Conservation (phyloP, 2,113 vertebrate species). For the Oostethus manadensis region DNA sequence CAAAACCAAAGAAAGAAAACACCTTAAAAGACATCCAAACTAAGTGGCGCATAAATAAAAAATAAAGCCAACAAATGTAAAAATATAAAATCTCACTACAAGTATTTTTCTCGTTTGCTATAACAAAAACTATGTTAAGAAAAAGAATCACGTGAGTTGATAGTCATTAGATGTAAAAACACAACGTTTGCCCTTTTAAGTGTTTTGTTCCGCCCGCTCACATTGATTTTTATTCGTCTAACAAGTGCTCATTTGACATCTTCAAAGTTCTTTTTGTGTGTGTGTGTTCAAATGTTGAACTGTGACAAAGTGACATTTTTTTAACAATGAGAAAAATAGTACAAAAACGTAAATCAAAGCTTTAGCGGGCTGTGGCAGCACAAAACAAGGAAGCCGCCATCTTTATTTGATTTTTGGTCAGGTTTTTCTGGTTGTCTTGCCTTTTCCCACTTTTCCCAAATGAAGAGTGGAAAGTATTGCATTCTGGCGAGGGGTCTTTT, state of each 20-base stretch:
- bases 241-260: constrained; percentile 43
- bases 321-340: not conserved
- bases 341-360: constrained; percentile 23
- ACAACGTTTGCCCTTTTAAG: constrained; percentile 72
- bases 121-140: constrained; percentile 78
- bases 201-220: constrained; percentile 51
- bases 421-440: constrained; percentile 48
- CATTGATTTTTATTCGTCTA: constrained; percentile 47
- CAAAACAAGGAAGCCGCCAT: constrained; percentile 31
- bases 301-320: not conserved
- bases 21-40: constrained; percentile 83
- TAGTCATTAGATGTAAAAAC: constrained; percentile 74
- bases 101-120: constrained; percentile 76
- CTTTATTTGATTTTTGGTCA: constrained; percentile 67
- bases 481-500: constrained; percentile 61
- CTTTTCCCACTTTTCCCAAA: constrained; percentile 58
- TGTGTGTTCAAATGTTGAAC: constrained; percentile 23
- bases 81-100: constrained; percentile 95
- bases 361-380: constrained; percentile 29
- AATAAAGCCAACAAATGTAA: constrained; percentile 80
- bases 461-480: constrained; percentile 68
- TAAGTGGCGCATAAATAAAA: constrained; percentile 95
- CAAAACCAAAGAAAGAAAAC: constrained; percentile 64
- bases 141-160: constrained; percentile 73
- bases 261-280: constrained; percentile 18